Percentiles rank a stretch among this genome's conserved stretches.
Evolutionary conservation across 2,113 vertebrate species (phyloP).

Genomic region (Butastur rufipennis): DNA sequence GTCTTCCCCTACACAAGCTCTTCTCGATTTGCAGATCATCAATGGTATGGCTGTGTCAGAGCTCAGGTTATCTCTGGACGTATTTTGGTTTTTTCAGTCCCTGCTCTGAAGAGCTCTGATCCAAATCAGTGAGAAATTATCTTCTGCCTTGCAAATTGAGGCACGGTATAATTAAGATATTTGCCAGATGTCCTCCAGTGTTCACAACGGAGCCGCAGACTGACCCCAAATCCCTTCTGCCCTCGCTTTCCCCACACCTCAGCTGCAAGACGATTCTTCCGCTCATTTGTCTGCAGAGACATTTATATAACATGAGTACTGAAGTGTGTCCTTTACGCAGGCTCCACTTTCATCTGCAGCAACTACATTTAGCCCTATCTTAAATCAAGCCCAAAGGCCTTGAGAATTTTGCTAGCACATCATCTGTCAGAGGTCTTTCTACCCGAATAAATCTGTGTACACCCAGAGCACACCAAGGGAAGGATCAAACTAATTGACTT

Average conservation of each 20-base stretch:
- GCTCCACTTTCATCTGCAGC: background rate
- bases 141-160: background rate
- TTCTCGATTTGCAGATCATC: fast-evolving
- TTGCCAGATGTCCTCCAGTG: background rate
- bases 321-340: background rate
- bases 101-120: background rate
- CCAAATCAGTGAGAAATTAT: background rate
- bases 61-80: background rate
- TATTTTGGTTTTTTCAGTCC: background rate
- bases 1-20: background rate
- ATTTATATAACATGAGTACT: background rate
- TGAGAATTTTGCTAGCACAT: background rate
- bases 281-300: background rate
- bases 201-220: background rate
- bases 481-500: background rate
- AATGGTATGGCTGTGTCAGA: fast-evolving
- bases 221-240: background rate
- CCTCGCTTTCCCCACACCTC: background rate
- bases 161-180: background rate
- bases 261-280: background rate
- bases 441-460: background rate
- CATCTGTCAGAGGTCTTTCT: background rate
- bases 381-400: background rate
- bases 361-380: background rate
- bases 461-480: background rate